Evolutionary conservation across 2,113 vertebrate genomes (phyloP).

Genomic region (Tonatia bakeri): DNA sequence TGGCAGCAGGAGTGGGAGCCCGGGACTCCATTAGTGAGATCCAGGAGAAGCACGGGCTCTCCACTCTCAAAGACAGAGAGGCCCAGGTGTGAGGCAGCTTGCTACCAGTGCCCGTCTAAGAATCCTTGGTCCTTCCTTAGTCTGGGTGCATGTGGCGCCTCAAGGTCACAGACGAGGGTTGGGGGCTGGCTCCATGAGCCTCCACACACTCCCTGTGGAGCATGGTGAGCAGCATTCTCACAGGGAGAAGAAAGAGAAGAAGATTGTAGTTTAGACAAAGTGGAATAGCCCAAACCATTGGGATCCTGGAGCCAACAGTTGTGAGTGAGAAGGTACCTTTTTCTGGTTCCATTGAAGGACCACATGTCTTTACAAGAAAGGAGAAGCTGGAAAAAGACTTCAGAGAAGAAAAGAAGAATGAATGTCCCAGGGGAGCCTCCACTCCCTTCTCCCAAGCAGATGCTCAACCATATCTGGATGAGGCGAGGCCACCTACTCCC

Average conservation of each 20-base stretch:
- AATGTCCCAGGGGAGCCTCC: background rate
- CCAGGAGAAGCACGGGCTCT: background rate
- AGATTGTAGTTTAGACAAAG: background rate
- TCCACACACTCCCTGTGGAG: background rate
- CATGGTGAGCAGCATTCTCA: background rate
- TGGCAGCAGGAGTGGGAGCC: background rate
- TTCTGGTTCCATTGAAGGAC: background rate
- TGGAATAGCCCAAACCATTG: background rate
- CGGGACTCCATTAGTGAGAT: background rate
- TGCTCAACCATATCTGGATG: fast-evolving
- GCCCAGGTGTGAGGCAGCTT: background rate
- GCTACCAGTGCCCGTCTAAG: background rate
- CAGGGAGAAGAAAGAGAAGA: background rate
- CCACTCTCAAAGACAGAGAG: background rate
- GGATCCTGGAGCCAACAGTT: background rate
- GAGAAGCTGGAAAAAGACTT: background rate
- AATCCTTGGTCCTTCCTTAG: background rate
- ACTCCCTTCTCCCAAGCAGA: fast-evolving
- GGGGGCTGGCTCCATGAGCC: background rate
- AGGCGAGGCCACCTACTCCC: background rate
- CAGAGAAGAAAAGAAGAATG: background rate
- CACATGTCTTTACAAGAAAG: background rate
- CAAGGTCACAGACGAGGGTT: background rate
- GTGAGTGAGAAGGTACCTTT: background rate
- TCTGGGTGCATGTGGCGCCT: background rate